These are phyloP conservation scores for Encarsia formosa DNA, from an alignment of 2,888 invertebrate species.

Conservation along the genomic window DNA sequence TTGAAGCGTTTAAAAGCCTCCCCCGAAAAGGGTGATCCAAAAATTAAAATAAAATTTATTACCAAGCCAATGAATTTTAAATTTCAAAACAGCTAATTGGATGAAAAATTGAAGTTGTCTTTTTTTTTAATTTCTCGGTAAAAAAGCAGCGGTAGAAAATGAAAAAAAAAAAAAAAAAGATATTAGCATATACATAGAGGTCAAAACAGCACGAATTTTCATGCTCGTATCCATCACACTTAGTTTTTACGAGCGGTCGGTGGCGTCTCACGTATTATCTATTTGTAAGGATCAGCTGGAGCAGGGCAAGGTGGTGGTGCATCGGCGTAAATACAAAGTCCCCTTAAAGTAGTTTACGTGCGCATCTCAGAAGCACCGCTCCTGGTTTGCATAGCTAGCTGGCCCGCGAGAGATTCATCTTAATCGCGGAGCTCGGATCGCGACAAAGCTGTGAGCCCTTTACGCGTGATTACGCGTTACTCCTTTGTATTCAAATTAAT, in stretches of 20 bases:
- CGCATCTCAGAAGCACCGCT: not conserved
- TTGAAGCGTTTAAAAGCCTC: too few species aligned
- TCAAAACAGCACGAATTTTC: too few species aligned
- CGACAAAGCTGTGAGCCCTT: not conserved
- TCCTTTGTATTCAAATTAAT: conserved; percentile 21
- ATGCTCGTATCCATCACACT: not conserved
- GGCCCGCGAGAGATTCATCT: conserved; percentile 36
- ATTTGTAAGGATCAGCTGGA: not conserved
- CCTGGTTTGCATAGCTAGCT: conserved; percentile 32
- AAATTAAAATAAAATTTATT: too few species aligned
- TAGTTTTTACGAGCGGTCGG: not conserved
- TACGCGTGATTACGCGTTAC: conserved; percentile 1
- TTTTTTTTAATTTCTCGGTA: too few species aligned
- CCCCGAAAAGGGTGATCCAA: too few species aligned
- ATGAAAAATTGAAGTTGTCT: too few species aligned
- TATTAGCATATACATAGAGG: too few species aligned
- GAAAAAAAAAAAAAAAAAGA: too few species aligned
- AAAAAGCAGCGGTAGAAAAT: too few species aligned
- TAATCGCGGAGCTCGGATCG: conserved; percentile 29
- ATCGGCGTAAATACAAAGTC: not conserved
- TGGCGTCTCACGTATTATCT: not conserved
- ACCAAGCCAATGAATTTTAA: too few species aligned
- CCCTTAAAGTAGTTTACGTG: not conserved
- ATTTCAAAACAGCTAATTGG: too few species aligned
- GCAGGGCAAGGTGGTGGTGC: not conserved